Evolutionary conservation across 2,888 invertebrate genomes (phyloP).

Genomic region (Notodonta dromedarius): DNA sequence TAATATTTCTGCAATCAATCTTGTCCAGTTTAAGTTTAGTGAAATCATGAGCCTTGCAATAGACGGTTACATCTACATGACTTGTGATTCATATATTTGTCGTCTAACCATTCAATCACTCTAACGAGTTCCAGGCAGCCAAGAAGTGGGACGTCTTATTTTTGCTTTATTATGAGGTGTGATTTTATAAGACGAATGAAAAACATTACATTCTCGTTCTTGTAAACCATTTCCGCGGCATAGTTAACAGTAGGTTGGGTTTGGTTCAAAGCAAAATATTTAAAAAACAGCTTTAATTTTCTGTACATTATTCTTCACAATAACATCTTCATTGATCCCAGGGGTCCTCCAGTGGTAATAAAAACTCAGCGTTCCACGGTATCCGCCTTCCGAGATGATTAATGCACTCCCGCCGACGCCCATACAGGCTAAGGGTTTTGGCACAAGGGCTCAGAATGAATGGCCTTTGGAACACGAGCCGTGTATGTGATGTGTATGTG

Average conservation of each 20-base stretch:
- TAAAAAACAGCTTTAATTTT: background rate
- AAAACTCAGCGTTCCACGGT: conserved; percentile 38
- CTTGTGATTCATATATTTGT: too few relatives aligned
- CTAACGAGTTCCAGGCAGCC: too few relatives aligned
- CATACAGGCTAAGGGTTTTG: conserved; percentile 35
- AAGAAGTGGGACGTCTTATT: too few relatives aligned
- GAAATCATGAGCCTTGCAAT: too few relatives aligned
- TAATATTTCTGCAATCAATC: background rate
- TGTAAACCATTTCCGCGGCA: background rate
- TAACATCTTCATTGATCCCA: conserved; percentile 36
- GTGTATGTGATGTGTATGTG: background rate
- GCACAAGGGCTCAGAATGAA: background rate
- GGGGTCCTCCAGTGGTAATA: conserved; percentile 41
- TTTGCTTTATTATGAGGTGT: too few relatives aligned
- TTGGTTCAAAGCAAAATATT: background rate
- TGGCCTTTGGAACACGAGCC: background rate
- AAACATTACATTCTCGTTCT: too few relatives aligned
- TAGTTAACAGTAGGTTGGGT: background rate
- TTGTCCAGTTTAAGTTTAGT: background rate
- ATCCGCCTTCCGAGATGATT: conserved; percentile 42
- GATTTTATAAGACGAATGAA: too few relatives aligned
- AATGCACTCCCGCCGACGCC: conserved; percentile 44
- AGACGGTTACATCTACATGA: too few relatives aligned
- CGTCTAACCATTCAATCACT: too few relatives aligned
- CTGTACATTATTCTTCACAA: background rate